Base-by-base conservation (phyloP, 2,888 invertebrate species). In the Aethes cnicana region DNA sequence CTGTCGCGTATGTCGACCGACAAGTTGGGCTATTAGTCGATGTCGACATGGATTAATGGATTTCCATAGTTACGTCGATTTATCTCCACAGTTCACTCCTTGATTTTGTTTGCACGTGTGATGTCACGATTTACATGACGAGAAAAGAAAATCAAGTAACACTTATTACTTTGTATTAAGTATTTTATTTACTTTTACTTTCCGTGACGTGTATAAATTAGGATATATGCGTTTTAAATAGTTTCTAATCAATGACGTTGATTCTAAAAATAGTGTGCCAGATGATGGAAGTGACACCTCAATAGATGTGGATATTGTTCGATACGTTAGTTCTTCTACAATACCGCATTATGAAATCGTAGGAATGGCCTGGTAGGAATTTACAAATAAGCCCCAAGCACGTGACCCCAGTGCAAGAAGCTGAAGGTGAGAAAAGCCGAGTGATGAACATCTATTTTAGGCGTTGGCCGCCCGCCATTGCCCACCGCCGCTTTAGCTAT, bases 391-490 rank as follows among this genome's bases (percentile, higher is more conserved):
- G 9, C 20, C 43, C 30, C 32, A 8, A n/a, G 32, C 52, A 39
- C 33, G 52, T 46, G 52, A 52, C 50, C 44, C 44, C 37, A 44
- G 50, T 37, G 44, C 50, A 50, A 37, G 52, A 23, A 23, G 37
- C 46, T 46, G 52, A 52, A 52, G 52, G 52, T 52, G 52, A 52
- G 52, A 52, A 52, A 52, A 52, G 44, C 46, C 46, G 46, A 50
- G 43, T 37, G 50, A 52, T 46, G 52, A 17, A 44, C 30, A 18
- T 30, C 52, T 52, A 52, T 52, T 52, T 52, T 39, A 32, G 46
- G 46, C 25, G 32, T 46, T 52, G 52, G 52, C 44, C 9, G n/a
- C 23, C 44, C 6, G 44, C 52, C 52, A 52, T 26, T 32, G 32
- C 25, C 7, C 14, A 11, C 26, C 41, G 28, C 52, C 25, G 39